These are phyloP conservation scores for Marmota monax DNA, from an alignment of 2,113 vertebrate genomes.

Conservation along the genomic window DNA sequence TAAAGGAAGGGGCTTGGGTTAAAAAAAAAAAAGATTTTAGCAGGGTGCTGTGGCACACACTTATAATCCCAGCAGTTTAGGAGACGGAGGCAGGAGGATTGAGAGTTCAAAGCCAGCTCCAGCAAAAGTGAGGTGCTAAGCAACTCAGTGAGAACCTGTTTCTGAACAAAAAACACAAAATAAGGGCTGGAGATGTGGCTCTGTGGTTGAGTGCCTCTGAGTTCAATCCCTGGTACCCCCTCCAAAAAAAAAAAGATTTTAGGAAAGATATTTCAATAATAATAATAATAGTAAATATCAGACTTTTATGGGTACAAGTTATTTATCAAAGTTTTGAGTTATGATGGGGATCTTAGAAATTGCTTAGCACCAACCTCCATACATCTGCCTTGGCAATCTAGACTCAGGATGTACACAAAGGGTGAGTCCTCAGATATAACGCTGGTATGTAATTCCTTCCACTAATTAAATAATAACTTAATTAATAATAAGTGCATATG, in stretches of 20 bases:
- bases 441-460: constrained; percentile 67
- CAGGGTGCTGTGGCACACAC: too few species aligned
- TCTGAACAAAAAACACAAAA: too few species aligned
- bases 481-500: constrained; percentile 26
- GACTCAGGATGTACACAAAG: neutral
- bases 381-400: neutral
- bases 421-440: neutral
- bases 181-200: too few species aligned
- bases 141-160: too few species aligned
- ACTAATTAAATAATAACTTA: constrained; percentile 64
- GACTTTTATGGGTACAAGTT: neutral
- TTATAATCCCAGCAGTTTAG: too few species aligned
- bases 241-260: neutral
- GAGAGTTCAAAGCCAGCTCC: too few species aligned
- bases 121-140: too few species aligned
- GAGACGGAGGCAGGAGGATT: too few species aligned
- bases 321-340: neutral
- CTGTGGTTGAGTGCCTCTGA: too few species aligned
- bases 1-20: constrained; percentile 22
- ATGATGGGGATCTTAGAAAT: neutral
- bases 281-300: neutral
- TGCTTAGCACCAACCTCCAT: neutral
- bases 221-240: too few species aligned
- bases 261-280: neutral
- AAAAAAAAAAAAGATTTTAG: neutral